Conservation (phyloP, 2,888 invertebrate genomes). For the Clivina fossor region DNA sequence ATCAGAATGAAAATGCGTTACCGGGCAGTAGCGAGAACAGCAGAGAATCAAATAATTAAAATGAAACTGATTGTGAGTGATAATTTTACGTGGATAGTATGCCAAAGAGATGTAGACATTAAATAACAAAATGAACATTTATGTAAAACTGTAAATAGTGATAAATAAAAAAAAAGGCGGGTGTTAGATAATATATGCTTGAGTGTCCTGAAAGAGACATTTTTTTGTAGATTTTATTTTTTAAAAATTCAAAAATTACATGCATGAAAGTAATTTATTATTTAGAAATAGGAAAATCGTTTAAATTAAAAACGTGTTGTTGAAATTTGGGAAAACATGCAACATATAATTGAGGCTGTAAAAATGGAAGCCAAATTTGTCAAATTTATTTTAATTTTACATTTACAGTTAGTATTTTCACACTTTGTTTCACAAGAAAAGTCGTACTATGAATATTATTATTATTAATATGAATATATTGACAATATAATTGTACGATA, state of each 20-base stretch:
- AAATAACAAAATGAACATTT: constrained; percentile 6
- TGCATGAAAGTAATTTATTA: neutral
- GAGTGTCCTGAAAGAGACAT: constrained; percentile 27
- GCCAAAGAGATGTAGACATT: constrained; percentile 28
- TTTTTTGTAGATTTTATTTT: constrained; percentile 3
- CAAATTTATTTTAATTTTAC: too few relatives aligned
- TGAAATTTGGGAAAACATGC: too few relatives aligned
- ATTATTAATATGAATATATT: too few relatives aligned
- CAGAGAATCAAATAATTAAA: constrained; percentile 65
- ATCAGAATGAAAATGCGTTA: constrained; percentile 44
- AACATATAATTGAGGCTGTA: too few relatives aligned
- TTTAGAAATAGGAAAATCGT: neutral
- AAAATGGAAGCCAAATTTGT: too few relatives aligned
- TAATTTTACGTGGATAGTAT: constrained; percentile 22
- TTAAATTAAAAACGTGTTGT: too few relatives aligned
- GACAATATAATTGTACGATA: too few relatives aligned
- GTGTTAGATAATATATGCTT: constrained; percentile 25
- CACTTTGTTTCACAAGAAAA: too few relatives aligned
- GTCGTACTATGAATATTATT: too few relatives aligned
- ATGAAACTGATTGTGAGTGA: neutral
- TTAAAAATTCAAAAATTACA: constrained; percentile 3
- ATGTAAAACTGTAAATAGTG: constrained; percentile 22
- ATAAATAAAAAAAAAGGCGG: constrained; percentile 20
- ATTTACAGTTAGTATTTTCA: too few relatives aligned
- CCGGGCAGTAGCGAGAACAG: constrained; percentile 70